Evolutionary conservation across 2,113 vertebrate genomes (phyloP).

Genomic region (Craseonycteris thonglongyai): DNA sequence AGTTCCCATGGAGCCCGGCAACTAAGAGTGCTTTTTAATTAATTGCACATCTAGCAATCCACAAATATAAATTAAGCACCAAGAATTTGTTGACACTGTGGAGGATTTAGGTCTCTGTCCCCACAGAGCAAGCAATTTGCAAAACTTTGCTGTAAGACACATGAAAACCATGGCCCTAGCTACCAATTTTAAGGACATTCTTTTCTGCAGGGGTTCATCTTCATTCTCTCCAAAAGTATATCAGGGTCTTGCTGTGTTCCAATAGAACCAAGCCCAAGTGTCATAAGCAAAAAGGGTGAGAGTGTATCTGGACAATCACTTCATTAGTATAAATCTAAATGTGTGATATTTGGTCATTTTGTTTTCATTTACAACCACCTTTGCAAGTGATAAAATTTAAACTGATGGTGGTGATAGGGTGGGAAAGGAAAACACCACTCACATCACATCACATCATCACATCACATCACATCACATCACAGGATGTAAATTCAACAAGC

Average conservation of each 20-base stretch:
- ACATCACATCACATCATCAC: background rate
- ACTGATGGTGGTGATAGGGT: background rate
- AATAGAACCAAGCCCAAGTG: constrained; percentile 1
- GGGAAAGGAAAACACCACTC: background rate
- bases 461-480: background rate
- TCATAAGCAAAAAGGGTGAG: constrained; percentile 20
- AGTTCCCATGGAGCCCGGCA: constrained; percentile 33
- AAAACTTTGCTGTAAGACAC: constrained; percentile 37
- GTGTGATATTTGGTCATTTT: background rate
- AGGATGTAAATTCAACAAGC: background rate
- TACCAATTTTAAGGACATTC: background rate
- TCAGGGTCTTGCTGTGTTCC: constrained; percentile 4
- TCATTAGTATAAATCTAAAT: constrained; percentile 37
- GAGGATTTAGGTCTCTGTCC: constrained; percentile 28
- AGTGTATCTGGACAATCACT: constrained; percentile 24
- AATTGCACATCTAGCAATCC: constrained; percentile 13
- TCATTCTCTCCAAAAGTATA: background rate
- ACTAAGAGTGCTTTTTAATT: constrained; percentile 39
- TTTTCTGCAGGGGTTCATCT: background rate
- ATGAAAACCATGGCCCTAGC: background rate
- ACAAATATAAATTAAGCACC: constrained; percentile 43
- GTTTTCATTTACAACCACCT: background rate
- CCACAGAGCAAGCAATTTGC: background rate
- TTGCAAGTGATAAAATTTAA: background rate
- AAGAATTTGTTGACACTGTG: background rate